These are phyloP conservation scores for Cyclina sinensis DNA, from an alignment of 1,140 invertebrate genomes.

Conservation along the genomic window DNA sequence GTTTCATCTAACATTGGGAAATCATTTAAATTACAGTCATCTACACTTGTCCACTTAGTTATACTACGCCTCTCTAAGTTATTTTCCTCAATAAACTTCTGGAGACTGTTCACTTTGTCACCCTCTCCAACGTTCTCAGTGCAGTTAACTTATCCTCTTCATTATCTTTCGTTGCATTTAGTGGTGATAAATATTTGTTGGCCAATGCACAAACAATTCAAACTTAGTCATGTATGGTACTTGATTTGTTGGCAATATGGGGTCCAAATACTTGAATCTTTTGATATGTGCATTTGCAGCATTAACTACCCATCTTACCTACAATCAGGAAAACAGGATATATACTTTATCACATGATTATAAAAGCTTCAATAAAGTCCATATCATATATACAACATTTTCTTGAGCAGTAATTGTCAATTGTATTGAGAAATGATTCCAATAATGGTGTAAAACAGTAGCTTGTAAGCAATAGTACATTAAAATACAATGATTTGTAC, in stretches of 20 bases:
- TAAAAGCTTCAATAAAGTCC: no score
- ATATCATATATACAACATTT: no score
- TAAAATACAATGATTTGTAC: no score
- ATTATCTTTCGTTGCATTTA: not conserved
- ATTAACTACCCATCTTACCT: conserved; percentile 68
- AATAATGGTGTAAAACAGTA: no score
- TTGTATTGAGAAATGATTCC: no score
- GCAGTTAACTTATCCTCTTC: conserved; percentile 11
- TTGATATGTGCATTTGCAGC: conserved; percentile 70
- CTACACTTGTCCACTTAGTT: not conserved
- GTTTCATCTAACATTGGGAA: not conserved
- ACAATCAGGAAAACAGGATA: no score
- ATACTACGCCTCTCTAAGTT: not conserved
- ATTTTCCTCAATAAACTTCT: not conserved
- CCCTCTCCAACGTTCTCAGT: not conserved
- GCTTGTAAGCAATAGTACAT: no score
- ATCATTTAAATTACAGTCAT: not conserved
- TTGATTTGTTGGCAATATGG: conserved; percentile 54
- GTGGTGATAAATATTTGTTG: conserved; percentile 51
- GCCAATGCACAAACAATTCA: conserved; percentile 65
- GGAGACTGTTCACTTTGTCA: not conserved
- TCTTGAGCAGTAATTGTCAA: no score
- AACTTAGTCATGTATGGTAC: conserved; percentile 65
- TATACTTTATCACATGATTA: no score
- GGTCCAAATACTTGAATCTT: conserved; percentile 46